Conservation (phyloP, 1,140 invertebrate species). For the Drosophila insularis region DNA sequence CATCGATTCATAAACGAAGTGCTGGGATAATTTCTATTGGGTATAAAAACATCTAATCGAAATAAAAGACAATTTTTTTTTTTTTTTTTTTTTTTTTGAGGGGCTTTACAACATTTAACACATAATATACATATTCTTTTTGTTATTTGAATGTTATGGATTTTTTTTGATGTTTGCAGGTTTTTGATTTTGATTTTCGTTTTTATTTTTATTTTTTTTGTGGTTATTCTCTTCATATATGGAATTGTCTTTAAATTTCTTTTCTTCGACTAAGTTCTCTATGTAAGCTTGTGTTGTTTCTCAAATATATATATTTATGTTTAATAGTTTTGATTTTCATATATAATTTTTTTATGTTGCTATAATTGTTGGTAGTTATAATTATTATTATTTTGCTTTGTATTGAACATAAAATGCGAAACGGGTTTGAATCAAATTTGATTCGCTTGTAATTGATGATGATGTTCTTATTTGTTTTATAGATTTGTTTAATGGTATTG, state of each 20-base stretch:
- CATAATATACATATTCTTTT: slow-evolving; percentile 56
- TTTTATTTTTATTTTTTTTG: slow-evolving; percentile 1
- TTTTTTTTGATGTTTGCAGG: slow-evolving; percentile 7
- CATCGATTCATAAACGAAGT: no score
- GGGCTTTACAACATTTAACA: slow-evolving; percentile 80
- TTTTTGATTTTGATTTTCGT: slow-evolving; percentile 6
- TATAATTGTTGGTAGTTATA: slow-evolving; percentile 44
- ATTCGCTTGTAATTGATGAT: slow-evolving; percentile 67
- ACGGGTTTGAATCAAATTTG: slow-evolving; percentile 41
- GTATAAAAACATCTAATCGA: no score
- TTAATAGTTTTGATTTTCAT: slow-evolving; percentile 11
- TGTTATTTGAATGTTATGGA: slow-evolving; percentile 47
- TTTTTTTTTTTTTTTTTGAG: slow-evolving; percentile 53
- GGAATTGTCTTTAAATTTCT: slow-evolving; percentile 52
- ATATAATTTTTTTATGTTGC: slow-evolving; percentile 25
- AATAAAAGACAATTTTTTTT: slow-evolving; percentile 14
- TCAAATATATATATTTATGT: slow-evolving; percentile 10
- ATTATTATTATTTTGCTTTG: slow-evolving; percentile 11
- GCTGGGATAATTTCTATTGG: no score
- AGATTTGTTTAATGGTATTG: neutral
- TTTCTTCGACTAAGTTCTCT: slow-evolving; percentile 32
- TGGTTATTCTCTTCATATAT: slow-evolving; percentile 30
- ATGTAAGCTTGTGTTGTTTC: slow-evolving; percentile 27
- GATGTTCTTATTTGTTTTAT: slow-evolving; percentile 42
- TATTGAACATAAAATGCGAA: slow-evolving; percentile 32